Percentiles rank a stretch among this genome's conserved stretches.
These are phyloP conservation scores for Parazoanthus atlanticus DNA, from an alignment of 92 coral and sea anemone species.

Conservation along the genomic window DNA sequence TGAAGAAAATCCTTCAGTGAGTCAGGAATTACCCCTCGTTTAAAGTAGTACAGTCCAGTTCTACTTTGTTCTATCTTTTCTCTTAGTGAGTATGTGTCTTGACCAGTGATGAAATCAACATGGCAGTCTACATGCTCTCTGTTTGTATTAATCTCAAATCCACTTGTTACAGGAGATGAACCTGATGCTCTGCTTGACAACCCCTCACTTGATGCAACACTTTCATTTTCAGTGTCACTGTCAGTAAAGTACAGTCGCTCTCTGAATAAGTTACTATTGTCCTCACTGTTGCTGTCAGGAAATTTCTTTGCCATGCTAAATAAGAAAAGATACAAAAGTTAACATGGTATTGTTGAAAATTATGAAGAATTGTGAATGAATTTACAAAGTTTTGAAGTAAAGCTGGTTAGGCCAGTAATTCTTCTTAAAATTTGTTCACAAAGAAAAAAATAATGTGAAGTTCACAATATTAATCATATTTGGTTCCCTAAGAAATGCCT, in stretches of 20 bases:
- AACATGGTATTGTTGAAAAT: no score
- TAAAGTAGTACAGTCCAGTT: constrained; percentile 5
- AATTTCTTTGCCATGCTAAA: neutral
- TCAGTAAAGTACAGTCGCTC: neutral
- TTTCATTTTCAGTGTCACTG: neutral
- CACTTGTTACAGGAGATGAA: neutral
- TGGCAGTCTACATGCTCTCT: neutral
- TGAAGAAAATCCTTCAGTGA: constrained; percentile 10
- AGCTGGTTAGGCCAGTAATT: no score
- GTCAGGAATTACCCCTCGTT: constrained; percentile 7
- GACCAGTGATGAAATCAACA: neutral
- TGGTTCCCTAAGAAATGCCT: no score
- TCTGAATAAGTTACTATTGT: neutral
- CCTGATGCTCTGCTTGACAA: neutral
- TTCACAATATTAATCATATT: no score
- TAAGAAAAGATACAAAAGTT: neutral
- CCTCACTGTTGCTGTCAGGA: neutral
- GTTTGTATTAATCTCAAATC: neutral
- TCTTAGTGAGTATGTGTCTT: neutral
- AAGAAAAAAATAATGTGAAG: no score
- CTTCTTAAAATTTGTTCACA: no score
- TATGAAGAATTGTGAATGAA: no score
- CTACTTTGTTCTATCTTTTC: neutral
- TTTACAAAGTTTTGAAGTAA: no score
- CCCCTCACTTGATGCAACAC: neutral